Conservation (phyloP, 2,888 invertebrate species). For the Drosophila greeni region DNA sequence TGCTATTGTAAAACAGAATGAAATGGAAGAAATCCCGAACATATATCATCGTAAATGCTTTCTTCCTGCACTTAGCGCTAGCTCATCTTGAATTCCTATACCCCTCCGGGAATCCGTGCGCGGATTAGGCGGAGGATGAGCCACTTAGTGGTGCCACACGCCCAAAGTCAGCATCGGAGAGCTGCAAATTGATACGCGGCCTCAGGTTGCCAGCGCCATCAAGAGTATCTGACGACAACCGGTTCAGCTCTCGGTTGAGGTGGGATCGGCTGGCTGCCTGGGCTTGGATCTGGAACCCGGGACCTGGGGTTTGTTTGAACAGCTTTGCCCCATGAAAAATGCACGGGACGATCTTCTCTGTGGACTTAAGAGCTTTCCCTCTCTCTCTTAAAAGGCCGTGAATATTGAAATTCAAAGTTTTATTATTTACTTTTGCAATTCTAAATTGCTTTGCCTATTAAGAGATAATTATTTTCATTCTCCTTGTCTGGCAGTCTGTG, state of each 20-base stretch:
- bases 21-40: constrained; percentile 36
- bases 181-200: constrained; percentile 66
- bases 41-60: constrained; percentile 59
- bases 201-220: constrained; percentile 64
- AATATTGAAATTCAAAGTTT: constrained; percentile 23
- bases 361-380: neutral
- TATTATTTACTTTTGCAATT: constrained; percentile 19
- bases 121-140: constrained; percentile 54
- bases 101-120: constrained; percentile 36
- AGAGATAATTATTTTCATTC: constrained; percentile 29
- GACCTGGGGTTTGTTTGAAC: constrained; percentile 16
- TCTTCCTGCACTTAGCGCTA: constrained; percentile 67
- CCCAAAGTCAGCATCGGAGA: constrained; percentile 56
- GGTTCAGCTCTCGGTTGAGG: constrained; percentile 18
- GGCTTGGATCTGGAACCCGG: constrained; percentile 6
- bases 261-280: constrained; percentile 13
- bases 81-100: constrained; percentile 35
- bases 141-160: constrained; percentile 70
- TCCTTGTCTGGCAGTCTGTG: constrained; percentile 17
- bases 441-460: constrained; percentile 27
- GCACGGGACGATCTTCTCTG: constrained; percentile 11
- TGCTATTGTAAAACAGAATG: constrained; percentile 21
- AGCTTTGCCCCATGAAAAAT: constrained; percentile 23
- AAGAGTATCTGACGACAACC: constrained; percentile 29
- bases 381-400: constrained; percentile 18